phyloP scores from a whole-genome alignment of 1,140 invertebrate species.

The Anastatus disparis region DNA sequence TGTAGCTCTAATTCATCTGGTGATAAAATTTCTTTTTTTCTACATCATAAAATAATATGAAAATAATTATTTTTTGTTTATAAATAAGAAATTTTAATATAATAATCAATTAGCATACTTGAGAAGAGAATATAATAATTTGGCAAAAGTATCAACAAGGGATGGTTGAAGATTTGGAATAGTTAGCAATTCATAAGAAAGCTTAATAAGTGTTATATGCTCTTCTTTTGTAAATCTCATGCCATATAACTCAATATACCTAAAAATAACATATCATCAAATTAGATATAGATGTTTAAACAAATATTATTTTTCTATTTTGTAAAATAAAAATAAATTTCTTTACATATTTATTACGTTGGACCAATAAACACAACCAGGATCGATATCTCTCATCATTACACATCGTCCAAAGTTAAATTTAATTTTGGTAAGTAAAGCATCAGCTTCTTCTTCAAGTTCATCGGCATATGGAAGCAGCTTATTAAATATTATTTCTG shows the following conservation, averaged over 20 bases:
- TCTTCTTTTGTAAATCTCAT: slow-evolving; percentile 90
- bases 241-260: slow-evolving; percentile 86
- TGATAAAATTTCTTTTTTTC: slow-evolving; percentile 80
- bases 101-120: slow-evolving; percentile 63
- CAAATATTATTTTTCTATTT: background rate
- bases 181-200: slow-evolving; percentile 81
- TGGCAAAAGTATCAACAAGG: slow-evolving; percentile 75
- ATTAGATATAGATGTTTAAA: background rate
- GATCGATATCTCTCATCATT: slow-evolving; percentile 76
- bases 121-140: slow-evolving; percentile 67
- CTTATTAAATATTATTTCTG: slow-evolving; percentile 74
- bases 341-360: slow-evolving; percentile 72
- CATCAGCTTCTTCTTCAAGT: slow-evolving; percentile 74
- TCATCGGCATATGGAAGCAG: slow-evolving; percentile 75
- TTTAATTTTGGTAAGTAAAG: slow-evolving; percentile 74
- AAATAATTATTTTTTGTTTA: background rate
- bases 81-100: background rate
- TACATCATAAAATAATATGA: slow-evolving; percentile 52
- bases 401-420: slow-evolving; percentile 75
- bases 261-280: slow-evolving; percentile 60
- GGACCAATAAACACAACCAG: slow-evolving; percentile 73
- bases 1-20: slow-evolving; percentile 83
- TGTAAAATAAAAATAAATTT: background rate
- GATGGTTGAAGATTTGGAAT: slow-evolving; percentile 81
- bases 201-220: slow-evolving; percentile 84